Percentiles rank a stretch among this genome's conserved stretches.
Evolutionary conservation across 2,113 vertebrate species (phyloP).

Genomic region (Tupaia tana): DNA sequence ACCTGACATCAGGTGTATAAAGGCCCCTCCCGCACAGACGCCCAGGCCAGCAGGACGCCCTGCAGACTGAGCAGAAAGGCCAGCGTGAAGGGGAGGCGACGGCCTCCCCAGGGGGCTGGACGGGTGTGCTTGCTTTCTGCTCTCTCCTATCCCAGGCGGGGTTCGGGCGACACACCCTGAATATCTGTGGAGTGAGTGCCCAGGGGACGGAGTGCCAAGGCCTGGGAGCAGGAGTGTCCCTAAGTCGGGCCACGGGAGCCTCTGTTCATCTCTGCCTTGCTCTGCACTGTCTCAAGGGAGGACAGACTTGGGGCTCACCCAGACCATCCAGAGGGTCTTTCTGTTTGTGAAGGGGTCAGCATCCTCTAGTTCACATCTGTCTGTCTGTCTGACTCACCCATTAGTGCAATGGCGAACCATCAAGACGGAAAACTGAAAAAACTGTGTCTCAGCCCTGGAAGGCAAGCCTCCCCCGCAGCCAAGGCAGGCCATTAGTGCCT

Average conservation of each 20-base stretch:
- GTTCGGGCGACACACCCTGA: not conserved
- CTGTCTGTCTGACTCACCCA: not conserved
- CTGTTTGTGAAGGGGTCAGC: not conserved
- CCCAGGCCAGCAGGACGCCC: not conserved
- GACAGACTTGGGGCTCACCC: no score
- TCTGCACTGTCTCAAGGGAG: not conserved
- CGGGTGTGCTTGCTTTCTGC: not conserved
- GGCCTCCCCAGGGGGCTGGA: not conserved
- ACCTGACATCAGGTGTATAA: not conserved
- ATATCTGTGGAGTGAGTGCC: not conserved
- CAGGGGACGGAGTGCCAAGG: not conserved
- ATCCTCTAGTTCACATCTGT: not conserved
- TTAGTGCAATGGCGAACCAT: no score
- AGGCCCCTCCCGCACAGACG: no score
- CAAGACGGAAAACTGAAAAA: not conserved
- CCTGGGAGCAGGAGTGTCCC: not conserved
- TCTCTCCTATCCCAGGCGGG: not conserved
- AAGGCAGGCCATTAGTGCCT: not conserved
- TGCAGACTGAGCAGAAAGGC: not conserved
- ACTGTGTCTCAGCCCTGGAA: not conserved
- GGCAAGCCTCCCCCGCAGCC: rapidly evolving
- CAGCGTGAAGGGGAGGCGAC: not conserved
- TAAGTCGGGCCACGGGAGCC: not conserved
- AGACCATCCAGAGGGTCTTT: not conserved
- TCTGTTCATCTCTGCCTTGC: not conserved